Evolutionary conservation across 53 echinoderm and acorn worm species (phyloP).

Genomic region (Echinometra lucunter): DNA sequence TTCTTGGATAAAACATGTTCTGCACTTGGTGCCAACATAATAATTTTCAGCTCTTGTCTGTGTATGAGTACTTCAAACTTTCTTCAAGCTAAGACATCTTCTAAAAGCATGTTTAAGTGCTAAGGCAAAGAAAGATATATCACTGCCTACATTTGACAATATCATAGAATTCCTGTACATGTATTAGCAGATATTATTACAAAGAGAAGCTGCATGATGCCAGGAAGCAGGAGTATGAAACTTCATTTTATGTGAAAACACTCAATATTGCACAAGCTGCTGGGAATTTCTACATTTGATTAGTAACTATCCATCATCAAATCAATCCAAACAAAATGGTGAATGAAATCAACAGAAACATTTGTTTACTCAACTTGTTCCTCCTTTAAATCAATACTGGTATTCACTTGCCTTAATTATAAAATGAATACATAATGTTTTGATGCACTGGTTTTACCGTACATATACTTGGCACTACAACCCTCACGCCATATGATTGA

Average conservation of each 20-base stretch:
- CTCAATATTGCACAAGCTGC: constrained; percentile 16
- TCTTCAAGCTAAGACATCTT: no score
- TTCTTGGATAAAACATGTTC: neutral
- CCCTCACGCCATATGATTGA: neutral
- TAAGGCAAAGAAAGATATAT: neutral
- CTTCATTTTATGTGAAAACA: neutral
- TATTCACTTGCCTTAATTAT: neutral
- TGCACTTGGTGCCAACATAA: neutral
- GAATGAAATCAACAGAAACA: neutral
- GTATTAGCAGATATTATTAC: no score
- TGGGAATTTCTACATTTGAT: neutral
- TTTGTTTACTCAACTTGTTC: neutral
- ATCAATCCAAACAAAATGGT: neutral
- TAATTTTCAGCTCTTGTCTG: neutral
- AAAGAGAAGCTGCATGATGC: neutral
- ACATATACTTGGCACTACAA: neutral
- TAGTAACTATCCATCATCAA: neutral
- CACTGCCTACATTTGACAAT: no score
- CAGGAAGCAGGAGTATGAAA: neutral
- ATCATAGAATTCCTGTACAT: no score
- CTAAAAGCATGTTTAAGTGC: no score
- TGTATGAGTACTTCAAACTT: no score
- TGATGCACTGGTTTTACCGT: neutral
- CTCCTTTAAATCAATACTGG: neutral
- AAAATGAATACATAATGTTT: neutral